Conservation (phyloP, 2,888 invertebrate genomes). For the Chloroclysta siterata region DNA sequence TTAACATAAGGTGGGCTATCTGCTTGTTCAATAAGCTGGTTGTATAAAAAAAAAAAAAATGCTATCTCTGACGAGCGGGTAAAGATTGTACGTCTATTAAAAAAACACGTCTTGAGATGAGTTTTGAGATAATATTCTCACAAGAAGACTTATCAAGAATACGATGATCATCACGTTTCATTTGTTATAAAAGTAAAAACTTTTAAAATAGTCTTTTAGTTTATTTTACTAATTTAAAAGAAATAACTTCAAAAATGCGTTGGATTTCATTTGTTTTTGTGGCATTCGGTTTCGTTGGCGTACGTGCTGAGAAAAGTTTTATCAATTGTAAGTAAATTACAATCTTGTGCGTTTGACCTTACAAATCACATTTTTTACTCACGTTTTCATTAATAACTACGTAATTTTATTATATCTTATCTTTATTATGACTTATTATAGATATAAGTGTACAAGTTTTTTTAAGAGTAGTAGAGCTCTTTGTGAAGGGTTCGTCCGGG, state of each 20-base stretch:
- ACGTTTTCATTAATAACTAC: slow-evolving; percentile 11
- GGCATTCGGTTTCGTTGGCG: slow-evolving; percentile 42
- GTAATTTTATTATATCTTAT: slow-evolving; percentile 4
- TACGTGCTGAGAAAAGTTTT: slow-evolving; percentile 47
- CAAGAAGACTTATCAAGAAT: slow-evolving; percentile 11
- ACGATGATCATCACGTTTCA: slow-evolving; percentile 46
- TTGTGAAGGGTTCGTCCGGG: too few relatives aligned
- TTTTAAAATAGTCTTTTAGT: slow-evolving; percentile 29
- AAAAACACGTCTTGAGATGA: slow-evolving; percentile 40
- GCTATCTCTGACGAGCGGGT: background rate
- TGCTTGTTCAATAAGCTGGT: too few relatives aligned
- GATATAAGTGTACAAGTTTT: too few relatives aligned
- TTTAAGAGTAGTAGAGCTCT: too few relatives aligned
- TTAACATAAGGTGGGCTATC: too few relatives aligned
- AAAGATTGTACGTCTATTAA: background rate
- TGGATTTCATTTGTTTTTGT: slow-evolving; percentile 46
- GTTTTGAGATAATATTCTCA: slow-evolving; percentile 35
- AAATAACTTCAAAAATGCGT: slow-evolving; percentile 49
- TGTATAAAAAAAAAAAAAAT: too few relatives aligned
- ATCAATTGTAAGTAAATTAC: slow-evolving; percentile 62
- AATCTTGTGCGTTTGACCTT: slow-evolving; percentile 13
- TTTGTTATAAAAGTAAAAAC: slow-evolving; percentile 39
- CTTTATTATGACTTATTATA: too few relatives aligned
- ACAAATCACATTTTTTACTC: slow-evolving; percentile 12
- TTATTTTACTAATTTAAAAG: slow-evolving; percentile 17